phyloP scores from a whole-genome alignment of 2,888 invertebrate species.

The Melinopterus prodromus region DNA sequence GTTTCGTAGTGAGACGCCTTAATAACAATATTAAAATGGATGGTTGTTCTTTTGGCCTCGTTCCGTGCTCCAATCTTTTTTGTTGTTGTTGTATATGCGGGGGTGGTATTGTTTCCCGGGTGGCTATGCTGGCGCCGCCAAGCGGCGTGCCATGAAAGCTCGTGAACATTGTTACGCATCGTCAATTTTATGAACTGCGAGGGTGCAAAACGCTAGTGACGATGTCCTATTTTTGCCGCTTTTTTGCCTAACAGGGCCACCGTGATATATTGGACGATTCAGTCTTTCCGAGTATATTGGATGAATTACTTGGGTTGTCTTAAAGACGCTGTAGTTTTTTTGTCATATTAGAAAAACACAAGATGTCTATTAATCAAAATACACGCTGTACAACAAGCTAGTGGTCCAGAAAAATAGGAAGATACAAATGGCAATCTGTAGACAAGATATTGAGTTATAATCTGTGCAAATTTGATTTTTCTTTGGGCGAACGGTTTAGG shows the following conservation, averaged over 20 bases:
- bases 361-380: too few species aligned
- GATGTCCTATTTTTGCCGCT: neutral
- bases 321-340: too few species aligned
- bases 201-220: neutral
- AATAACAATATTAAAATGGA: neutral
- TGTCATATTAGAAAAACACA: too few species aligned
- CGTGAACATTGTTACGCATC: neutral
- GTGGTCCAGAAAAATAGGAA: too few species aligned
- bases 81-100: neutral
- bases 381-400: too few species aligned
- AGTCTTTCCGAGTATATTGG: neutral
- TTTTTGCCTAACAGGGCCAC: neutral
- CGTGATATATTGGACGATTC: neutral
- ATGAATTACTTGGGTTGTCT: neutral
- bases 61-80: neutral
- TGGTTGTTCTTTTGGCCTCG: neutral
- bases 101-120: neutral
- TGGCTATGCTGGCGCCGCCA: neutral
- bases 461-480: too few species aligned
- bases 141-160: neutral
- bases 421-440: too few species aligned
- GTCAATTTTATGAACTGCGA: neutral
- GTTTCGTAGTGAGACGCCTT: neutral
- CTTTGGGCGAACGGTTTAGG: too few species aligned
- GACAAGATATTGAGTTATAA: too few species aligned